Conservation (phyloP, 1,140 invertebrate species). For the Ctenoplectra terminalis region DNA sequence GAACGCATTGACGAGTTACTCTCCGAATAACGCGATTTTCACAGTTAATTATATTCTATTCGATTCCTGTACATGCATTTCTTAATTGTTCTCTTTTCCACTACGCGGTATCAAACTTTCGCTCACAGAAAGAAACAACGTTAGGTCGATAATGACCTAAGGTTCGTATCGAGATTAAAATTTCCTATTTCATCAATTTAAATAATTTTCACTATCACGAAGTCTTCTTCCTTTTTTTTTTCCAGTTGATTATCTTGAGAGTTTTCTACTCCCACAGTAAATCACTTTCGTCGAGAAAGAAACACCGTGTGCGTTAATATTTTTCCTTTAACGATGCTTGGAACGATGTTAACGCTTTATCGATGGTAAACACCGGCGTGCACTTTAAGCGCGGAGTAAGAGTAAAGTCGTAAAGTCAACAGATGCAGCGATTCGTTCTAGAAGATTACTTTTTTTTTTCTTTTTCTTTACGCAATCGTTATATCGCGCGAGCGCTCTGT, state of each 20-base stretch:
- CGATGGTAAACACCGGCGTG: not conserved
- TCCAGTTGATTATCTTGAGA: not conserved
- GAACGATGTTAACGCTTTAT: not conserved
- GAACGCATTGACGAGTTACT: too few species aligned
- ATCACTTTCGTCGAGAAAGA: not conserved
- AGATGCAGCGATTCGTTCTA: not conserved
- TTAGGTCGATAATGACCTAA: too few species aligned
- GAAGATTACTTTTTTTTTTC: constrained; percentile 1
- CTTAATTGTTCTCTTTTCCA: too few species aligned
- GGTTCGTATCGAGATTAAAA: too few species aligned
- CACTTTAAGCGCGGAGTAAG: not conserved
- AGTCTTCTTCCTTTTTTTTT: not conserved
- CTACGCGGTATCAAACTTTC: too few species aligned
- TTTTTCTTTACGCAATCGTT: too few species aligned
- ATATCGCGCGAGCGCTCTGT: not conserved
- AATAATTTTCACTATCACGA: not conserved
- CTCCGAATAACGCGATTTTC: too few species aligned
- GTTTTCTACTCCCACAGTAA: not conserved
- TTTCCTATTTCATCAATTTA: too few species aligned
- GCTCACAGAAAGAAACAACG: too few species aligned
- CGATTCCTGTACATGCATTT: too few species aligned
- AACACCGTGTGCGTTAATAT: not conserved
- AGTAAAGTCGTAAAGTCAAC: not conserved
- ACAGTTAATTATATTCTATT: too few species aligned
- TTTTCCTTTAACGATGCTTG: not conserved